These are phyloP conservation scores for Metaphire vulgaris DNA, from an alignment of 1,140 invertebrate genomes.

Conservation along the genomic window DNA sequence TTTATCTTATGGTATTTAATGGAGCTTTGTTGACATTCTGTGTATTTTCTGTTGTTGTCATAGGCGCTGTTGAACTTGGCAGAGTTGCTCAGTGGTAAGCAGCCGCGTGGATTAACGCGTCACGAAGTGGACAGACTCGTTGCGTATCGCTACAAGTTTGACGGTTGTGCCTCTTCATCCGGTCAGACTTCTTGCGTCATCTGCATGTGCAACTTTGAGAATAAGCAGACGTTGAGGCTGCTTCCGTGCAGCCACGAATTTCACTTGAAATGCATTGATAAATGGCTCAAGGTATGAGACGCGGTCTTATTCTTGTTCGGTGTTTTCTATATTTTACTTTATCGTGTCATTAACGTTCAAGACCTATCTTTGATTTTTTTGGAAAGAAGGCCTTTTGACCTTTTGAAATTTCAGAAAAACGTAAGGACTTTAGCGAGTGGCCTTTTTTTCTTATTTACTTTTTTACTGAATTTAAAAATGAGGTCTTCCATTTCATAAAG, in stretches of 20 bases:
- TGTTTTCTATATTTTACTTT: background rate
- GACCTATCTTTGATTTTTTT: background rate
- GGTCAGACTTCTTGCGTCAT: conserved; percentile 91
- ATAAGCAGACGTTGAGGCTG: conserved; percentile 75
- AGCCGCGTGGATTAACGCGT: conserved; percentile 76
- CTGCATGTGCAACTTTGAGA: conserved; percentile 95
- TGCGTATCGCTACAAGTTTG: conserved; percentile 68
- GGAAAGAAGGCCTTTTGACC: background rate
- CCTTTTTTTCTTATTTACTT: background rate
- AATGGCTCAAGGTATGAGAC: conserved; percentile 83
- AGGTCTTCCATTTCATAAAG: too few species aligned
- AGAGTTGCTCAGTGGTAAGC: conserved; percentile 68
- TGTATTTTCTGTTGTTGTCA: background rate
- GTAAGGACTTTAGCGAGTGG: background rate
- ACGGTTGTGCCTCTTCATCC: conserved; percentile 63
- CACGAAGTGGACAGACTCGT: conserved; percentile 83
- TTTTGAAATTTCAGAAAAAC: background rate
- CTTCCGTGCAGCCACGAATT: conserved; percentile 91
- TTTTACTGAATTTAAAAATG: too few species aligned
- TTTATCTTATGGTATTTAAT: background rate
- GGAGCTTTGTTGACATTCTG: background rate
- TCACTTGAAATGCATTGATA: conserved; percentile 92
- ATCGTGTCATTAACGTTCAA: background rate
- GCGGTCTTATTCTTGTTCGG: background rate
- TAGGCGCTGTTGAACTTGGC: conserved; percentile 75